A percentile compares a stretch with the other conserved stretches of the same genome.
Conservation (phyloP, 2,888 invertebrate species). For the Eupithecia subumbrata region DNA sequence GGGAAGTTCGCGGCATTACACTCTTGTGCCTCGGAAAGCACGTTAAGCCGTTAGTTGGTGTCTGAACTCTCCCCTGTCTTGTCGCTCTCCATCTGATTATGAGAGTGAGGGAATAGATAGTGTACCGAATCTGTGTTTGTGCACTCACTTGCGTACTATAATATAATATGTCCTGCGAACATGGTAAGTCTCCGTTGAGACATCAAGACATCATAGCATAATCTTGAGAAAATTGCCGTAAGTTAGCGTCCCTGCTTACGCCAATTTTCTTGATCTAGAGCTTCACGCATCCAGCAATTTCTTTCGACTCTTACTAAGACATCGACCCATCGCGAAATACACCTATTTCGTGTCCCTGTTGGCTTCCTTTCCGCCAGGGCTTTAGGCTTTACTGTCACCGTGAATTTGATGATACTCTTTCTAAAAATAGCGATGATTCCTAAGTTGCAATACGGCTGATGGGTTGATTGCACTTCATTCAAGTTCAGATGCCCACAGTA, state of each 20-base stretch:
- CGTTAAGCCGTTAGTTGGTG: background rate
- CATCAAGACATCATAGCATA: too few relatives aligned
- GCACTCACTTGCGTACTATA: background rate
- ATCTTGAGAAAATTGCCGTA: too few relatives aligned
- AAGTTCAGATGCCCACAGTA: background rate
- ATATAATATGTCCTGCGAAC: background rate
- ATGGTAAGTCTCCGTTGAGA: too few relatives aligned
- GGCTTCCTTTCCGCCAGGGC: background rate
- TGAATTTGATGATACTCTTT: background rate
- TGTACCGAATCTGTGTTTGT: background rate
- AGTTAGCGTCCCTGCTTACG: too few relatives aligned
- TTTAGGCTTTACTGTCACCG: background rate
- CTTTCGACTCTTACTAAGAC: too few relatives aligned
- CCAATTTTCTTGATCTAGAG: too few relatives aligned
- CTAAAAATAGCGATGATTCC: background rate
- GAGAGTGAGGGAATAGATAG: background rate
- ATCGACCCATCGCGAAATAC: background rate
- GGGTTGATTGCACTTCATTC: background rate
- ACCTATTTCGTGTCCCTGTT: background rate
- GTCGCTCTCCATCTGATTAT: background rate
- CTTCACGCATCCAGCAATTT: too few relatives aligned
- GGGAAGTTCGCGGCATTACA: background rate
- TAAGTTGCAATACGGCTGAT: background rate
- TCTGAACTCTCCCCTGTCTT: background rate
- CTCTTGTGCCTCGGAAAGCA: background rate